Evolutionary conservation across 2,113 vertebrate genomes (phyloP), one percentile per base, ranked within the genome.

Genomic region (Lates calcarifer): DNA sequence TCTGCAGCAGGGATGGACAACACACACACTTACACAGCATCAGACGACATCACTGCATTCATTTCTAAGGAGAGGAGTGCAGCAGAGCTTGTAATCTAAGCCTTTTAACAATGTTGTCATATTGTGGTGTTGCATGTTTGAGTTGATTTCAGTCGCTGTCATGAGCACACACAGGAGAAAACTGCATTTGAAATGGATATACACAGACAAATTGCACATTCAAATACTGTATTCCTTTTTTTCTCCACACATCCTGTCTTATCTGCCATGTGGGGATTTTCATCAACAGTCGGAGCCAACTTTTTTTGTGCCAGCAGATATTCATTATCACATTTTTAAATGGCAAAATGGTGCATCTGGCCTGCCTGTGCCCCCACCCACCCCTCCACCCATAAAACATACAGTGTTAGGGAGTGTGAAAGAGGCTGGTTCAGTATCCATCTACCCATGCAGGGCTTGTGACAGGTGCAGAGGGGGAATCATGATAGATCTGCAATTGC

Each of bases 381-480:
- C 41, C 37, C 8, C 28, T 20, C 20, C 11, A 31, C 37, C 9
- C 37, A 11, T 7, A 18, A 41, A 45, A 73, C 67, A n/a, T 6
- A 55, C 56, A 5, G 17, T 20, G 41, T 68, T 58, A 26, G 45
- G 22, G 39, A 49, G 51, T n/a, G 65, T 29, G 62, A 70, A 62
- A 43, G 37, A 35, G 47, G 43, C 1, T 41, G n/a, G 5, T 76
- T 78, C 77, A 72, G 4, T 69, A 80, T 81, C 74, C 43, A 58
- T 83, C 75, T 73, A 12, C 53, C 64, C 61, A 43, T 64, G 53
- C 51, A 61, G 61, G 55, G 55, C 35, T 53, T 33, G 28, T 81
- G 87, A 87, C 82, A 88, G 69, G 75, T 37, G 20, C 83, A 79
- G 80, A 37, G 80, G 47, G 66, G 68, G 77, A 75, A 84, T 84